Base-by-base conservation (phyloP, 2,888 invertebrate species). In the Cryptophagus acutangulus region DNA sequence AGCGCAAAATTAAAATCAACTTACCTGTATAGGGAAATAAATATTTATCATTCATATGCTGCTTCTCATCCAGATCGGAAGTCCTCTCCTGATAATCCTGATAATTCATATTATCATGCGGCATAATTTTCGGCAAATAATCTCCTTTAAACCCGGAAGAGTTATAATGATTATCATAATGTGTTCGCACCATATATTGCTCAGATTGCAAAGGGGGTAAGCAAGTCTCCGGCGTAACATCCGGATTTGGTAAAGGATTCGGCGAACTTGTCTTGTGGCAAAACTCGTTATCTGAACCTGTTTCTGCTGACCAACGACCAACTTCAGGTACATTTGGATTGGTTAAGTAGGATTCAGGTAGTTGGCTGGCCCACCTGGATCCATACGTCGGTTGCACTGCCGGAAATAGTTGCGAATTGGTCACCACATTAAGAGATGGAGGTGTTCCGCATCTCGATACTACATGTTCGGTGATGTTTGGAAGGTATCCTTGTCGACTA, bases 1-100 rank as follows among this genome's bases (percentile, higher is more conserved):
- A n/a, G n/a, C n/a, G n/a, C n/a, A n/a, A 38, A 36, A 17, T 33
- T 8, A 14, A 38, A 12, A 38, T n/a, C 17, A 5, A 36, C 67
- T 69, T 65, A 74, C 84, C 83, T 53, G 87, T 88, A 61, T 88
- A 89, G 0, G 89, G 89, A 58, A 88, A 89, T 46, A 84, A 73
- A 67, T 89, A 90, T 74, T 85, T 85, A 56, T 89, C 89, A 41
- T 79, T 79, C 8, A 79, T 63, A 51, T 78, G 81, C 57, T 84
- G 82, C 54, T 83, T 83, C 33, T 84, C 84, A 1, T 83, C 83
- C 1, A 79, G 75, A 54, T 84, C 83, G 0, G 82, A 82, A 71
- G 81, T 75, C 18, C 82, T 72, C 51, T 83, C 84, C 9, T 71
- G 74, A 48, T 76, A 78, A n/a, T 79, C 79, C 49, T 74, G 68